These are phyloP conservation scores for Sylvilagus floridanus DNA, from an alignment of 2,797 vertebrate genomes.

Conservation along the genomic window DNA sequence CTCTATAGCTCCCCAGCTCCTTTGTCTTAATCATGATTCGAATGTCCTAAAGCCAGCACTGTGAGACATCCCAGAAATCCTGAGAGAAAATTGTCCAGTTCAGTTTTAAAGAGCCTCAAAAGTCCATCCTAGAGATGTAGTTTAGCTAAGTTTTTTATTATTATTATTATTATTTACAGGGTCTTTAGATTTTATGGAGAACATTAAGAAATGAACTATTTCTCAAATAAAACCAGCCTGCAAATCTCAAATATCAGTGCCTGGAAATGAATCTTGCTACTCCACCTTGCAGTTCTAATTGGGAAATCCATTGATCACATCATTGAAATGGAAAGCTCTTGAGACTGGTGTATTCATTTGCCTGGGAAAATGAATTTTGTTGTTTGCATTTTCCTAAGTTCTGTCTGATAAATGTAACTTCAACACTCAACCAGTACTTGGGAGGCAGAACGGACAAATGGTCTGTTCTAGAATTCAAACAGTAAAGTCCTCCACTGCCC, in stretches of 20 bases:
- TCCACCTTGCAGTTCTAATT: not conserved
- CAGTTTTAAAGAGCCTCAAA: not conserved
- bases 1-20: not conserved
- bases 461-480: not conserved
- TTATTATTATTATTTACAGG: not conserved
- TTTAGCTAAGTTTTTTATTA: not conserved
- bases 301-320: not conserved
- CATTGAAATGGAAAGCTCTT: not conserved
- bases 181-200: not conserved
- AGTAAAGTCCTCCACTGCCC: not conserved
- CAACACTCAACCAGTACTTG: not conserved
- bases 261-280: not conserved
- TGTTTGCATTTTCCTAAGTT: not conserved
- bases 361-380: not conserved
- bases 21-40: not conserved
- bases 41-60: not conserved
- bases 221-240: constrained; percentile 24
- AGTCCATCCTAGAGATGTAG: not conserved
- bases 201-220: not conserved
- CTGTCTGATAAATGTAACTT: not conserved
- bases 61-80: not conserved
- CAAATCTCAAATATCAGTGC: constrained; percentile 8
- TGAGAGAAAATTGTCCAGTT: not conserved
- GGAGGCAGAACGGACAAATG: not conserved
- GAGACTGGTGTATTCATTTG: not conserved